phyloP scores from a whole-genome alignment of 2,797 vertebrate species.

The Strix occidentalis region DNA sequence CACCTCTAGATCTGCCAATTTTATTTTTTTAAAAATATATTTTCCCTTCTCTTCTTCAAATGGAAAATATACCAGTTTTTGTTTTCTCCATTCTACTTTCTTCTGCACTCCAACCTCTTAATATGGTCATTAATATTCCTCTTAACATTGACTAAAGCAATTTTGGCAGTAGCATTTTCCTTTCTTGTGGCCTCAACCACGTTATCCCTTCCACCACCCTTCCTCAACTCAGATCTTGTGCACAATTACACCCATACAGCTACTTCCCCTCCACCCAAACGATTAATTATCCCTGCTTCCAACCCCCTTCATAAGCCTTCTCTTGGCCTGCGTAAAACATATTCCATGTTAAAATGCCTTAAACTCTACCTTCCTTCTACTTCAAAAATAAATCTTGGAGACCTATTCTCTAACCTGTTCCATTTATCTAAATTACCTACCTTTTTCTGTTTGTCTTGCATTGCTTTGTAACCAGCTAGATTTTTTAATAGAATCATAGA shows the following conservation, averaged over 20 bases:
- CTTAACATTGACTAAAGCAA: not conserved
- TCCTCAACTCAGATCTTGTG: not conserved
- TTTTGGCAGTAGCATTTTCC: constrained; percentile 31
- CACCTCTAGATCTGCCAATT: not conserved
- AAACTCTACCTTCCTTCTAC: not conserved
- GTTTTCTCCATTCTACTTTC: not conserved
- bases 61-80: not conserved
- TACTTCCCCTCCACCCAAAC: constrained; percentile 38
- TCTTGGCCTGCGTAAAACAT: not conserved
- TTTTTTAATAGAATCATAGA: not conserved
- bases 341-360: not conserved
- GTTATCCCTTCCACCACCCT: not conserved
- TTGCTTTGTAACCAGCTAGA: not conserved
- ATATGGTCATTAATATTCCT: constrained; percentile 16
- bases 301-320: not conserved
- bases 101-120: not conserved
- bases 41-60: constrained; percentile 13
- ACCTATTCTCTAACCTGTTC: not conserved
- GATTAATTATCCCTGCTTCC: not conserved
- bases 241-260: not conserved
- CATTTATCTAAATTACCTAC: not conserved
- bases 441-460: not conserved
- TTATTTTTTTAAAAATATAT: not conserved
- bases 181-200: not conserved
- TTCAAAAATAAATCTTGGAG: not conserved